A percentile compares a stretch with the other conserved stretches of the same genome.
phyloP scores from a whole-genome alignment of 1,140 invertebrate genomes.

The Fopius arisanus region DNA sequence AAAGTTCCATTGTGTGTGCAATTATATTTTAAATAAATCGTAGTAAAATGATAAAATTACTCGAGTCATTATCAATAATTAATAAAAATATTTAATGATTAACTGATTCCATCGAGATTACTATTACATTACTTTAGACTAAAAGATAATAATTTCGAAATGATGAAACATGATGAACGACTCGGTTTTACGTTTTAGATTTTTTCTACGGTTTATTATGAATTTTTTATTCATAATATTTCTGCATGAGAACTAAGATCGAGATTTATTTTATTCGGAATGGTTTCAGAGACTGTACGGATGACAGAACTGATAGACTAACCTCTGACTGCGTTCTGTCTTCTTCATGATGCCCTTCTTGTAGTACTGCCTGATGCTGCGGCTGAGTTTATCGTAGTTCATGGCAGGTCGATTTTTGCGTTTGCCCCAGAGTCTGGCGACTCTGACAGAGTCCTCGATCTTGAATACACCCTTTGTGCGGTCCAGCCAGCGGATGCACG shows the following conservation, averaged over 20 bases:
- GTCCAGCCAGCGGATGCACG: slow-evolving; percentile 97
- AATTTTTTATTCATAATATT: neutral
- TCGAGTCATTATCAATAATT: no score
- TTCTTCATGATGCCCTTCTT: slow-evolving; percentile 99
- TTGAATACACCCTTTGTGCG: slow-evolving; percentile 95
- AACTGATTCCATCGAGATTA: no score
- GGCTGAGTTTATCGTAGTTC: slow-evolving; percentile 99
- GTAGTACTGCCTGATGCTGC: slow-evolving; percentile 98
- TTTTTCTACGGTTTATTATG: no score
- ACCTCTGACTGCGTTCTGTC: slow-evolving; percentile 94
- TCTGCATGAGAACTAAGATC: slow-evolving; percentile 28
- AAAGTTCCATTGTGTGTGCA: slow-evolving; percentile 22
- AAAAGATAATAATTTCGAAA: no score
- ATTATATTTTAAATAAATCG: neutral
- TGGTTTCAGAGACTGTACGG: slow-evolving; percentile 82
- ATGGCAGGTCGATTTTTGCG: slow-evolving; percentile 98
- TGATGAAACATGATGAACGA: no score
- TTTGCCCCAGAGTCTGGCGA: slow-evolving; percentile 95
- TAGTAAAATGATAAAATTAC: no score
- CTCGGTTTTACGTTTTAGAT: no score
- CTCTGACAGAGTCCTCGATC: slow-evolving; percentile 97
- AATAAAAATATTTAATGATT: no score
- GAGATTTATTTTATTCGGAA: slow-evolving; percentile 22
- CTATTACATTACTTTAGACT: no score
- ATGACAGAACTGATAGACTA: slow-evolving; percentile 99